Evolutionary conservation across 2,113 vertebrate species (phyloP).

Genomic region (Indri indri): DNA sequence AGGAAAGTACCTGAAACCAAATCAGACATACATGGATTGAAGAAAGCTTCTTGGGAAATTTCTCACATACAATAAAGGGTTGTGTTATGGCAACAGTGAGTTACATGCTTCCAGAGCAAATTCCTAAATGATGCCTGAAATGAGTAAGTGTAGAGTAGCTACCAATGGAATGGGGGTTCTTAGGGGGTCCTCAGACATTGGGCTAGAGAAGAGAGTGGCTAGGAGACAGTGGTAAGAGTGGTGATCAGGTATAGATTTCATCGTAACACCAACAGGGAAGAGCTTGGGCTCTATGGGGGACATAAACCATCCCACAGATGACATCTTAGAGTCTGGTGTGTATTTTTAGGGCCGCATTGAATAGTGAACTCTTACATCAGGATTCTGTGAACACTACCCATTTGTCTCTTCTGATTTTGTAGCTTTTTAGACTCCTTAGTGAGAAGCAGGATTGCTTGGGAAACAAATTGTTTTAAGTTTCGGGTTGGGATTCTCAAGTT

Average conservation of each 20-base stretch:
- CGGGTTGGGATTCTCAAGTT: background rate
- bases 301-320: background rate
- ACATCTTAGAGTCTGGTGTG: background rate
- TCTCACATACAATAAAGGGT: background rate
- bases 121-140: background rate
- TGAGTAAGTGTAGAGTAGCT: background rate
- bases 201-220: background rate
- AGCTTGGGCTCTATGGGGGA: background rate
- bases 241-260: background rate
- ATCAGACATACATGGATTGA: background rate
- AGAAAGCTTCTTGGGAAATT: background rate
- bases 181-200: background rate
- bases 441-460: background rate
- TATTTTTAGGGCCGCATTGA: background rate
- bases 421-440: background rate
- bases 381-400: background rate
- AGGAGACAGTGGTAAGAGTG: background rate
- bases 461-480: background rate
- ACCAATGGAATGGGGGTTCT: background rate
- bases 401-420: background rate
- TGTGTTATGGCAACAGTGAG: background rate
- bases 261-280: background rate
- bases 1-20: constrained; percentile 29
- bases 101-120: background rate
- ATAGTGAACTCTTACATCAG: background rate